phyloP scores from a whole-genome alignment of 2,888 invertebrate genomes.

The Gastrophysa polygoni region DNA sequence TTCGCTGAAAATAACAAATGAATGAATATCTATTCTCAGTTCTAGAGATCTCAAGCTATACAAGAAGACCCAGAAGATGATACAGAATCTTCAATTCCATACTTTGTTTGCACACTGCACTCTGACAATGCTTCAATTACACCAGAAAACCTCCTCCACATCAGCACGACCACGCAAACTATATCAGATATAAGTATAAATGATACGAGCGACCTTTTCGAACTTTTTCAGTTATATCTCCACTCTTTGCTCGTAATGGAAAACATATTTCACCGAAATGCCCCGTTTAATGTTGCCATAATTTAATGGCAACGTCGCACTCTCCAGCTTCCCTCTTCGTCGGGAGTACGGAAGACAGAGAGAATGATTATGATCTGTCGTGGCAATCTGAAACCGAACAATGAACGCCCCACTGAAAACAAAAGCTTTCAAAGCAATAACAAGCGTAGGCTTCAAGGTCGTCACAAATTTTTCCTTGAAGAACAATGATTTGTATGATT shows the following conservation, averaged over 20 bases:
- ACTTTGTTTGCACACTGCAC: conserved; percentile 39
- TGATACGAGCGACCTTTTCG: conserved; percentile 55
- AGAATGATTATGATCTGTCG: no score
- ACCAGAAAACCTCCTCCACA: neutral
- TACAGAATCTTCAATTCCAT: no score
- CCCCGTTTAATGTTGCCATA: conserved; percentile 49
- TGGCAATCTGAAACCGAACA: no score
- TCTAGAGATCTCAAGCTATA: no score
- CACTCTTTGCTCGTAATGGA: conserved; percentile 56
- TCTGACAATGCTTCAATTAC: neutral
- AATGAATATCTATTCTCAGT: no score
- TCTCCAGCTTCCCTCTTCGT: conserved; percentile 17
- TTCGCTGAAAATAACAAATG: no score
- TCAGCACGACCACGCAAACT: conserved; percentile 49
- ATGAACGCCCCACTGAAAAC: no score
- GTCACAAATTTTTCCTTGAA: no score
- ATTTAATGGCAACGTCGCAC: conserved; percentile 40
- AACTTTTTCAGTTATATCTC: conserved; percentile 56
- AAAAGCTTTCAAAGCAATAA: no score
- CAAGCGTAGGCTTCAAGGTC: no score
- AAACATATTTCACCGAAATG: conserved; percentile 56
- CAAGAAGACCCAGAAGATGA: no score
- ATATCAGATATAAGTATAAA: conserved; percentile 54
- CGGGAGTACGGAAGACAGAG: neutral
- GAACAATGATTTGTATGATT: no score